phyloP scores from a whole-genome alignment of 1,140 invertebrate genomes.

The Centruroides sculpturatus region DNA sequence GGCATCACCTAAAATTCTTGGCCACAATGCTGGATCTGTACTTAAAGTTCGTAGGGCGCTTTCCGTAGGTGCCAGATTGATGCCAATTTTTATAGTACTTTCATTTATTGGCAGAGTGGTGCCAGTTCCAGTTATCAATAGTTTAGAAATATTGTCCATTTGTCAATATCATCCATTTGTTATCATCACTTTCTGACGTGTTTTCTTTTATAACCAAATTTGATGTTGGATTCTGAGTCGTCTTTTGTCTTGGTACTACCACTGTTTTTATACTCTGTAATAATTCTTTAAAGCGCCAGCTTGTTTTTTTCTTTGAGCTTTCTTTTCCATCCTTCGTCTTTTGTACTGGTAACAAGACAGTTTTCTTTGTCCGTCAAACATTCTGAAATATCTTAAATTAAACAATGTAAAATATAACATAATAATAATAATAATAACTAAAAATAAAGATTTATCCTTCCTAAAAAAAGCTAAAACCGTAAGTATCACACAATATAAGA shows the following conservation, averaged over 20 bases:
- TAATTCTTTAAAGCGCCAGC: not conserved
- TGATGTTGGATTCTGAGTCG: not conserved
- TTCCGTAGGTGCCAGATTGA: too few relatives aligned
- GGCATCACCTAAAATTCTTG: slow-evolving; percentile 3
- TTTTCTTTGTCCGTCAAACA: not conserved
- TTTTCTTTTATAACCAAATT: too few relatives aligned
- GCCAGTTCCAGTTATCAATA: not conserved
- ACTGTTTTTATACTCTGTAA: too few relatives aligned
- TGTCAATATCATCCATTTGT: too few relatives aligned
- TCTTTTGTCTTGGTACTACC: not conserved
- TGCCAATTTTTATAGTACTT: not conserved
- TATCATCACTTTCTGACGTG: not conserved
- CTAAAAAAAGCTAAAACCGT: too few relatives aligned
- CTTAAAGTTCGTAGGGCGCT: not conserved
- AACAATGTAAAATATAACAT: not conserved
- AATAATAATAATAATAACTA: too few relatives aligned
- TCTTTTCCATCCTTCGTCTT: slow-evolving; percentile 1
- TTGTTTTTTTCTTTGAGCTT: slow-evolving; percentile 1
- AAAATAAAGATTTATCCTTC: too few relatives aligned
- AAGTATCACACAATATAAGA: too few relatives aligned
- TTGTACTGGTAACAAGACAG: not conserved
- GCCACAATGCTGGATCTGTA: slow-evolving; percentile 3
- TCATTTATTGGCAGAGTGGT: not conserved
- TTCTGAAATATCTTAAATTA: not conserved
- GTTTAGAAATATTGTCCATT: not conserved